These are phyloP conservation scores for Poecilia latipinna DNA, from an alignment of 2,113 vertebrate species.

Conservation along the genomic window DNA sequence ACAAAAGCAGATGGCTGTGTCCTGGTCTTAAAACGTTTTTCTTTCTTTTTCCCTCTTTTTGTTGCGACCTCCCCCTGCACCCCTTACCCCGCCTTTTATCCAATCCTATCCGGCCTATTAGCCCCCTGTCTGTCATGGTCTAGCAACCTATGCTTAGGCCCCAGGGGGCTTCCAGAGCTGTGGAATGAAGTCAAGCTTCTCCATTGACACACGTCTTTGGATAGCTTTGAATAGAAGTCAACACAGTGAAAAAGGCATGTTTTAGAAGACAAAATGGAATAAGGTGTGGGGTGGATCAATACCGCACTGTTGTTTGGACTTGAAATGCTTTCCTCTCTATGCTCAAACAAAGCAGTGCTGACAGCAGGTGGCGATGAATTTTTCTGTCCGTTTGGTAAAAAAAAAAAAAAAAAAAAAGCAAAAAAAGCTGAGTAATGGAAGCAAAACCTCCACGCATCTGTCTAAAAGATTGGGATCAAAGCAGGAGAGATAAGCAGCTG, in stretches of 20 bases:
- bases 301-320: slow-evolving; percentile 67
- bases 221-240: slow-evolving; percentile 81
- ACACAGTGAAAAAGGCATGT: slow-evolving; percentile 79
- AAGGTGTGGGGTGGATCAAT: slow-evolving; percentile 76
- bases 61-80: slow-evolving; percentile 37
- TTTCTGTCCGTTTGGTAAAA: slow-evolving; percentile 57
- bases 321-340: slow-evolving; percentile 65
- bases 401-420: slow-evolving; percentile 58
- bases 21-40: slow-evolving; percentile 74
- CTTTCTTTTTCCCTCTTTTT: not conserved
- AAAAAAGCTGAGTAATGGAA: slow-evolving; percentile 70
- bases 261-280: slow-evolving; percentile 76
- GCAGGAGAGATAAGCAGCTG: slow-evolving; percentile 50
- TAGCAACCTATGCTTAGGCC: slow-evolving; percentile 72
- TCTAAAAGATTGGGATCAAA: slow-evolving; percentile 71
- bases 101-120: slow-evolving; percentile 79
- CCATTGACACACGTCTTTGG: slow-evolving; percentile 75
- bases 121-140: slow-evolving; percentile 78
- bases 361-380: slow-evolving; percentile 72
- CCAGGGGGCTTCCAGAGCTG: slow-evolving; percentile 70
- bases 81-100: slow-evolving; percentile 63
- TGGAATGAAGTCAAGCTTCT: slow-evolving; percentile 80
- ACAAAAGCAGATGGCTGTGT: slow-evolving; percentile 83
- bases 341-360: slow-evolving; percentile 69
- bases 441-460: slow-evolving; percentile 62